Percentiles rank a stretch among this genome's conserved stretches.
Conservation (phyloP, 2,888 invertebrate genomes). For the Pegoplata infirma region DNA sequence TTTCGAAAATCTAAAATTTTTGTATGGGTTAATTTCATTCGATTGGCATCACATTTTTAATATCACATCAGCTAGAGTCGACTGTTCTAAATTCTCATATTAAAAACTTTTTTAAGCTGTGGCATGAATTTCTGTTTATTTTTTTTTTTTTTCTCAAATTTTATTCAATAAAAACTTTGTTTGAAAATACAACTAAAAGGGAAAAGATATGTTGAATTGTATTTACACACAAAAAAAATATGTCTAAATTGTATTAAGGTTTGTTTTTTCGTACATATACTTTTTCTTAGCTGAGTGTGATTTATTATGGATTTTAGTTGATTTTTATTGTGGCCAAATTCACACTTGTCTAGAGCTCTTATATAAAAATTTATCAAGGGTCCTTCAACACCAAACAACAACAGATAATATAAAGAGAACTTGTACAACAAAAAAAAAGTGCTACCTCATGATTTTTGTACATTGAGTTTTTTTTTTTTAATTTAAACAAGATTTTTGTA, state of each 20-base stretch:
- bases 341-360: slow-evolving; percentile 63
- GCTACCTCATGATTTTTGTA: slow-evolving; percentile 45
- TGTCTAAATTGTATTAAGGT: slow-evolving; percentile 10
- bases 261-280: too few relatives aligned
- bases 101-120: not conserved
- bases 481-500: slow-evolving; percentile 12
- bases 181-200: not conserved
- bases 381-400: slow-evolving; percentile 42
- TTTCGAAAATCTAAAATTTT: too few relatives aligned
- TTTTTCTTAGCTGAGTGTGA: slow-evolving; percentile 12
- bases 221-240: not conserved
- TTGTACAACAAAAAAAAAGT: slow-evolving; percentile 21
- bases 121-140: not conserved
- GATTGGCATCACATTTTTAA: too few relatives aligned
- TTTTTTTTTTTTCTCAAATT: not conserved
- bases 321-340: slow-evolving; percentile 60
- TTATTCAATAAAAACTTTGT: not conserved
- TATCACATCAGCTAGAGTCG: too few relatives aligned
- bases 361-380: slow-evolving; percentile 36
- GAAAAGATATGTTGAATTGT: not conserved
- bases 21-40: too few relatives aligned
- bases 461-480: too few relatives aligned
- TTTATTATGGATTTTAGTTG: slow-evolving; percentile 50
- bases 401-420: slow-evolving; percentile 8
- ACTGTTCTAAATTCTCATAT: too few relatives aligned